Evolutionary conservation across 2,888 invertebrate genomes (phyloP).

Genomic region (Neoaliturus tenellus): DNA sequence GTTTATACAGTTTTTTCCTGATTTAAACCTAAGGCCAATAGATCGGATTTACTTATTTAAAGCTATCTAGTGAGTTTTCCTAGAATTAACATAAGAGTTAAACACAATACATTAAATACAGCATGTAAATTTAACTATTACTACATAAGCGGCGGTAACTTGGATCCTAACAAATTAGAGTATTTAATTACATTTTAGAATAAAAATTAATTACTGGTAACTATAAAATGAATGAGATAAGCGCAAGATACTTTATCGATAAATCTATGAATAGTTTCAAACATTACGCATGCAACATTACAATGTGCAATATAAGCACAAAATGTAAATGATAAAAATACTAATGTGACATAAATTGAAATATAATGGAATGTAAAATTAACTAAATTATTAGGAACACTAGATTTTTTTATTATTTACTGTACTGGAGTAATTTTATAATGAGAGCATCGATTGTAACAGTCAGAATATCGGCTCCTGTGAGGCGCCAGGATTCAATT

Average conservation of each 20-base stretch:
- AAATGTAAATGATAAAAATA: neutral
- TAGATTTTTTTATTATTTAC: neutral
- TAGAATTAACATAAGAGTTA: neutral
- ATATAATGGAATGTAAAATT: slow-evolving; percentile 18
- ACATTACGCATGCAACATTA: slow-evolving; percentile 39
- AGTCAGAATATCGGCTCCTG: neutral
- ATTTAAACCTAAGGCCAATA: neutral
- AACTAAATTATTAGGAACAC: slow-evolving; percentile 13
- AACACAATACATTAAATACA: neutral
- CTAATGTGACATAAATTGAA: slow-evolving; percentile 1
- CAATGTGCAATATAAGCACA: slow-evolving; percentile 42
- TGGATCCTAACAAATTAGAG: neutral
- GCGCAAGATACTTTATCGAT: neutral
- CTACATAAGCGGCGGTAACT: slow-evolving; percentile 10
- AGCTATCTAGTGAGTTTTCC: neutral
- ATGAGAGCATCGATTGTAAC: neutral
- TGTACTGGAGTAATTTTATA: neutral
- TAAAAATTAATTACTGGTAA: neutral
- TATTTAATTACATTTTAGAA: neutral
- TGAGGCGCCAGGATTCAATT: too few species aligned
- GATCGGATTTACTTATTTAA: neutral
- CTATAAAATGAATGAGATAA: neutral
- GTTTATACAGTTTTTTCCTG: neutral
- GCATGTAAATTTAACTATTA: neutral
- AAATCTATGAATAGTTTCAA: slow-evolving; percentile 3